Base-by-base conservation (phyloP, 1,140 invertebrate genomes). In the Eciton burchellii region DNA sequence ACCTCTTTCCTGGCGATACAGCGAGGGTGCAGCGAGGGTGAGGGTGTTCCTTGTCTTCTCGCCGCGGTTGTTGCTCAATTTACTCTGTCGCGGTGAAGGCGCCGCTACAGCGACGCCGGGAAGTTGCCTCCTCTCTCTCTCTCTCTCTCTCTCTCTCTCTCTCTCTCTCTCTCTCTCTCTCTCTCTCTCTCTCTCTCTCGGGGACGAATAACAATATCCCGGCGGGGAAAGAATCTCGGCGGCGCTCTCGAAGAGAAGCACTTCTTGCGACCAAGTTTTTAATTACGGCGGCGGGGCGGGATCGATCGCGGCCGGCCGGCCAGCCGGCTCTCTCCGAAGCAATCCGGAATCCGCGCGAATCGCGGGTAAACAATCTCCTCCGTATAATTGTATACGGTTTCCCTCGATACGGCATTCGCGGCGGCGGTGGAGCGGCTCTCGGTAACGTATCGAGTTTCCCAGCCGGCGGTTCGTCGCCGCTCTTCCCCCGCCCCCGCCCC, bases 371-470 rank as follows among this genome's bases (percentile, higher is more conserved):
- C 85, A 88, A 84, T 87, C 59, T 84, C 29, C 73, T n/a, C 6
- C 35, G 35, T 45, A 73, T 84, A 84, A 84, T 81, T 84, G 71
- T 65, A 68, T 87, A 87, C 21, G 86, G 86, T 76, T 88, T 87
- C 82, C 41, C 54, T 45, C 63, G 63, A 86, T 65, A 66, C 43
- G n/a, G 60, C 49, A 56, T 84, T 59, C 54, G 41, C 57, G 19
- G 62, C 47, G 63, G 76, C 56, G 70, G 63, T 54, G 43, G 54
- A n/a, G n/a, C n/a, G n/a, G n/a, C n/a, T n/a, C 63, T 63, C 16
- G 47, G 62, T 52, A 82, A 81, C 41, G 68, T 87, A 82, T 89
- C 66, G 81, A 84, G 84, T 79, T 87, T 89, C 88, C 65, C 60
- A 16, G 3, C 26, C 26, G 54, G 82, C 65, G 54, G 82, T 57